Percentiles rank a stretch among this genome's conserved stretches.
Evolutionary conservation across 2,888 invertebrate genomes (phyloP).

Genomic region (Dryomyza anilis): DNA sequence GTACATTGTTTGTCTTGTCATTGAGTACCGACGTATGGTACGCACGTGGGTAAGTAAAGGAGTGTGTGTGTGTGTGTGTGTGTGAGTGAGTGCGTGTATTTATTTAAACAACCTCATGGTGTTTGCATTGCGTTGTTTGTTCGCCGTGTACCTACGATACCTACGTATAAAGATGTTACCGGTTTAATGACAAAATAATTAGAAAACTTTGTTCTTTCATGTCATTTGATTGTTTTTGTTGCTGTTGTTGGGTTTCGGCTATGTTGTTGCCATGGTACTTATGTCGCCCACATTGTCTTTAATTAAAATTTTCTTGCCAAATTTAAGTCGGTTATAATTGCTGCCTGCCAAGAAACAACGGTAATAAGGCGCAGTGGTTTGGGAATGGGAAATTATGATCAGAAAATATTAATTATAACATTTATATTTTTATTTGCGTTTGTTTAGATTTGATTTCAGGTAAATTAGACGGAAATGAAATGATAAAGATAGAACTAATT

Average conservation of each 20-base stretch:
- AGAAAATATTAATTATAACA: no score
- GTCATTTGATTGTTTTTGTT: not conserved
- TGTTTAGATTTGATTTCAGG: no score
- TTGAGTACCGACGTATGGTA: not conserved
- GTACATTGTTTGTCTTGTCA: no score
- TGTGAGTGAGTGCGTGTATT: not conserved
- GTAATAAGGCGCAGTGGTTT: no score
- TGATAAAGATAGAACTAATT: no score
- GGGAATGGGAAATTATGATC: no score
- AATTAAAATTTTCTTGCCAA: not conserved
- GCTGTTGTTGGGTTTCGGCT: not conserved
- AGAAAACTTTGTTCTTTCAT: conserved; percentile 13
- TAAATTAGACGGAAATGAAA: no score
- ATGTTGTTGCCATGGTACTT: not conserved
- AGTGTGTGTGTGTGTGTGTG: not conserved
- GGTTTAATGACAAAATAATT: conserved; percentile 15
- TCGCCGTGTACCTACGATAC: not conserved
- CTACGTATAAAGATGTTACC: not conserved
- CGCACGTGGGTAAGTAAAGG: not conserved
- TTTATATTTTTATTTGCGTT: no score
- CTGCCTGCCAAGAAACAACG: no score
- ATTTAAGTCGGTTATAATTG: not conserved
- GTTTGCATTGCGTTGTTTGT: no score
- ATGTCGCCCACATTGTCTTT: not conserved
- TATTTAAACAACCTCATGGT: no score